Base-by-base conservation (phyloP, 2,797 vertebrate genomes). In the Varecia variegata region DNA sequence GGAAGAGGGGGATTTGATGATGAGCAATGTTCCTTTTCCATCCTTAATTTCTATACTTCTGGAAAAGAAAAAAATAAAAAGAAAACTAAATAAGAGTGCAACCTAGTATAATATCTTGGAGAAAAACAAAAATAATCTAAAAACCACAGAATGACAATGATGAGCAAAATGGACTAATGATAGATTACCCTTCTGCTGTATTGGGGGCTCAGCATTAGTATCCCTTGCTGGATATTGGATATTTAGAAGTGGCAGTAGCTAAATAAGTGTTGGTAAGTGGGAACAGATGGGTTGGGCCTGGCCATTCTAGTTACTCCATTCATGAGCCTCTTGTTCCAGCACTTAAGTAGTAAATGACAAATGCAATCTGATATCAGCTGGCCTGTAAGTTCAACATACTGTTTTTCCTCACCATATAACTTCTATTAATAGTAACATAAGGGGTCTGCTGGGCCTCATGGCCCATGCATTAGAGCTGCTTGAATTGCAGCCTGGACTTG, bases 1-100 rank as follows among this genome's bases (percentile, higher is more conserved):
- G 62, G 65, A 90, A 79, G 87, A 90, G 38, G 56, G 58, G 73
- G 43, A 95, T 90, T 87, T 95, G 90, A 95, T 89, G 96, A 97
- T 93, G 94, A 98, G 92, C 86, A 97, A 67, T 96, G 85, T 47
- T 67, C 97, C 81, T 81, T 96, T 98, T 97, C 79, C 94, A 96
- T 96, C 92, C 97, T 14, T 7, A 94, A 88, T 94, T 85, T 54
- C 80, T 93, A 23, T 93, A 89, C 85, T 97, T 98, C 95, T 83
- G n/a, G 68, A 86, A 88, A 95, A 89, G 81, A 67, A 92, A 71
- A 76, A 92, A 82, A 68, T 30, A 56, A 94, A 56, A 96, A 85
- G 91, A 98, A 97, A 73, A 90, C 27, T 52, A 95, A 96, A 94
- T 88, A 67, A 96, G n/a, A 88, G 35, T 96, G n/a, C 77, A 96